Base-by-base conservation (phyloP, 2,888 invertebrate species). In the Synanthedon formicaeformis region DNA sequence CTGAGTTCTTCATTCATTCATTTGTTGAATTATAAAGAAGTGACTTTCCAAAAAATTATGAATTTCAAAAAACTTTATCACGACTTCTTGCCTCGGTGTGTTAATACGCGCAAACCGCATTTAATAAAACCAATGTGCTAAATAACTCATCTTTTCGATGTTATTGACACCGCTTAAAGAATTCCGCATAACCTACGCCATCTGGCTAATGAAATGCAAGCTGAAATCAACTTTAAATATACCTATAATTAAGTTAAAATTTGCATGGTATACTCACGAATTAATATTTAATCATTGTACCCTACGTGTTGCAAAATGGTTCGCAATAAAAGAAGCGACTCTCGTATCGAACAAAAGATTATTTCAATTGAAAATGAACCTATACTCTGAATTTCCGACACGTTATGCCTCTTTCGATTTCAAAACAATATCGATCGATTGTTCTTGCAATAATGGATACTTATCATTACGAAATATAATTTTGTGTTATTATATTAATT, bases 261-360 rank as follows among this genome's bases (percentile, higher is more conserved):
- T 45, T 34, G 34, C 34, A 45, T 45, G 14, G 10, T 12, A 45
- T 5, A 45, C 10, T 45, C 8, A 6, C 14, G 34, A 45, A 45
- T n/a, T 45, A 45, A 45, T 23, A 23, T 45, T 45, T 45, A 45
- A 13, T 23, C 49, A 18, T 49, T 49, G 49, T 16, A 45, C 2
- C 23, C 23, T 48, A 11, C 16, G 18, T 49, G 49, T 45, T n/a
- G 50, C 53, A 61, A 60, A 64, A 58, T 59, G 55, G 56, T 53
- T 45, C 52, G 57, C 54, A 58, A 63, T 61, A 58, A 61, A 60
- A 60, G 59, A 49, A 58, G 51, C 54, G 55, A 56, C 48, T 57
- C 53, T 54, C 52, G 53, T 61, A 70, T 67, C 54, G 61, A 63
- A 78, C 78, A 80, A 81, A 77, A 66, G 73, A 65, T 58, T 63